A percentile compares a stretch with the other conserved stretches of the same genome.
Conservation (phyloP, 2,797 vertebrate genomes). For the Chelmon rostratus region DNA sequence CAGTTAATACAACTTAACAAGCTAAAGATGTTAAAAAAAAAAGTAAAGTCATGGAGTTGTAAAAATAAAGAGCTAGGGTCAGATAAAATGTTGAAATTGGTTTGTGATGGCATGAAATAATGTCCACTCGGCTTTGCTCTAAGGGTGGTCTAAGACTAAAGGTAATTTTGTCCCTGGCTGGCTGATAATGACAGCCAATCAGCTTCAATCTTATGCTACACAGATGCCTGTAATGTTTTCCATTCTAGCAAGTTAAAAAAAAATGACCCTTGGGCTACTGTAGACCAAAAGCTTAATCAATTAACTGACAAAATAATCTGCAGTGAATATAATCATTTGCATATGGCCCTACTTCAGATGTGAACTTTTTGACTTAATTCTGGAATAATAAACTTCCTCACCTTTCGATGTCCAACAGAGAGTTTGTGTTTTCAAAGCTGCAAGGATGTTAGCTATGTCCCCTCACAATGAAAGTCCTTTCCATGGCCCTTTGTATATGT, state of each 20-base stretch:
- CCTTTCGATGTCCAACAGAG: background rate
- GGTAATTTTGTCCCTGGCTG: too few relatives aligned
- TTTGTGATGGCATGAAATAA: background rate
- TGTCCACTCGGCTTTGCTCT: background rate
- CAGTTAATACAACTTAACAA: background rate
- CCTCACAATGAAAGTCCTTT: constrained; percentile 32
- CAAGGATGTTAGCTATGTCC: constrained; percentile 11
- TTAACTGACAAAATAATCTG: background rate
- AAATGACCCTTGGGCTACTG: background rate
- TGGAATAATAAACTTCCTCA: background rate
- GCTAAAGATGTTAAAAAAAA: background rate
- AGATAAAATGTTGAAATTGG: background rate
- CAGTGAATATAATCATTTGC: background rate
- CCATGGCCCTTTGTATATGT: constrained; percentile 67
- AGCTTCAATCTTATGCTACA: background rate
- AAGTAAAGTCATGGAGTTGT: background rate
- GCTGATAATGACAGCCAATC: background rate
- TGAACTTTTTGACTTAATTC: background rate
- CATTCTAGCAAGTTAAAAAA: background rate
- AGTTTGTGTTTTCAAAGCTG: background rate
- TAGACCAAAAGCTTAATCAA: background rate
- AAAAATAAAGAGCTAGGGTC: background rate
- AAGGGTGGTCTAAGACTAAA: too few relatives aligned
- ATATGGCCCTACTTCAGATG: too few relatives aligned
- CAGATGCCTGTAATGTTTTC: background rate